phyloP scores from a whole-genome alignment of 2,113 vertebrate species.

The Ailuropoda melanoleuca region DNA sequence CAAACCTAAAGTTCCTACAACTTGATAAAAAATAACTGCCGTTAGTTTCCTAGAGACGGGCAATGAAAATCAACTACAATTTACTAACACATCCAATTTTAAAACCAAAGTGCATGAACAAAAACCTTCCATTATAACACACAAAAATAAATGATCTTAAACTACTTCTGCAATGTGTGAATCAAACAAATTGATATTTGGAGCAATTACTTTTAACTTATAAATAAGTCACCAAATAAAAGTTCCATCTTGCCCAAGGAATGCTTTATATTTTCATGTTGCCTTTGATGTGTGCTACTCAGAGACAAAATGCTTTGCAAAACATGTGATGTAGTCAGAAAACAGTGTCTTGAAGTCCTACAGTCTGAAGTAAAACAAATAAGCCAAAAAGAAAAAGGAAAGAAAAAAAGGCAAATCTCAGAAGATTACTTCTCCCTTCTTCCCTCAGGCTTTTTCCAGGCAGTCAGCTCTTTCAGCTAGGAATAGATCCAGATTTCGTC shows the following conservation, averaged over 20 bases:
- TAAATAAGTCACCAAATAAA: conserved; percentile 19
- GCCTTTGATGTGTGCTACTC: conserved; percentile 20
- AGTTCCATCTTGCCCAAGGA: background rate
- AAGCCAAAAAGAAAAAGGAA: background rate
- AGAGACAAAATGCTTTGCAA: conserved; percentile 20
- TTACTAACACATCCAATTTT: background rate
- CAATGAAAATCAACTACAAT: background rate
- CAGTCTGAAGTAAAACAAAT: conserved; percentile 52
- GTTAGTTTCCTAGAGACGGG: background rate
- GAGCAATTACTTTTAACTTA: background rate
- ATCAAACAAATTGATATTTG: background rate
- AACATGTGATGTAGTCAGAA: conserved; percentile 5
- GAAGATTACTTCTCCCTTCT: conserved; percentile 52
- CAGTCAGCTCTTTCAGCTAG: conserved; percentile 55
- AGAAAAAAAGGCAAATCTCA: background rate
- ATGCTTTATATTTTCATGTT: background rate
- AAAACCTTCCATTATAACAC: background rate
- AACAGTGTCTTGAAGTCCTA: background rate
- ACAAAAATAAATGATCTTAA: background rate
- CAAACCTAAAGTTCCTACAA: background rate
- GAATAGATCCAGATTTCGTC: conserved; percentile 58
- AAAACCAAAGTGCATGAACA: background rate
- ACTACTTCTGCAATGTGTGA: background rate
- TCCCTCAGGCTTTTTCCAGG: conserved; percentile 63
- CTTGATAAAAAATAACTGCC: background rate